These are phyloP conservation scores for Drosophila guanche DNA, from an alignment of 1,140 invertebrate genomes.

Conservation along the genomic window DNA sequence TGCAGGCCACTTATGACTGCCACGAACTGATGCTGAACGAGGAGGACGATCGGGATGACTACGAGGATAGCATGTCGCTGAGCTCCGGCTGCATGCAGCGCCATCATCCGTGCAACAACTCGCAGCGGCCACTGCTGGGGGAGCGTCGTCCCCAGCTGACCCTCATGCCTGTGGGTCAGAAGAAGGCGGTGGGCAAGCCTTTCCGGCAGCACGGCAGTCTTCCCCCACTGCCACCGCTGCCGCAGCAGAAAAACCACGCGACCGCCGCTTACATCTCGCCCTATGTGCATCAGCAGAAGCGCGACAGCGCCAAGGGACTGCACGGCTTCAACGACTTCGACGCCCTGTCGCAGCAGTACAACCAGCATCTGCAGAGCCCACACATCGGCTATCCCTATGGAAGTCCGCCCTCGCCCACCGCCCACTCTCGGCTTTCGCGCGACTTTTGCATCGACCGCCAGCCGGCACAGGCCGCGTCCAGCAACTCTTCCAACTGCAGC, in stretches of 20 bases:
- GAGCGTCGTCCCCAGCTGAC: slow-evolving; percentile 56
- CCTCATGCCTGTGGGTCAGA: slow-evolving; percentile 37
- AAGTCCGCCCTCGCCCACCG: slow-evolving; percentile 76
- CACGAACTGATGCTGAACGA: slow-evolving; percentile 42
- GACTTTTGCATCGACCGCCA: slow-evolving; percentile 60
- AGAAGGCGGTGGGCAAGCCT: slow-evolving; percentile 4
- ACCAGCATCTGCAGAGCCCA: slow-evolving; percentile 70
- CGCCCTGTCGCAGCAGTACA: slow-evolving; percentile 76
- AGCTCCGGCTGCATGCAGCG: slow-evolving; percentile 67
- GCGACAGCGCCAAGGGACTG: slow-evolving; percentile 73
- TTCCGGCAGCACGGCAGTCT: slow-evolving; percentile 14
- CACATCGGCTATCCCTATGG: slow-evolving; percentile 79
- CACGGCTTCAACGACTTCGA: slow-evolving; percentile 82
- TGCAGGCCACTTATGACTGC: slow-evolving; percentile 53
- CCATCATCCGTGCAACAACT: slow-evolving; percentile 74
- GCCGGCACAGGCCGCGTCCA: slow-evolving; percentile 22
- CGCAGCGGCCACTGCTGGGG: slow-evolving; percentile 70
- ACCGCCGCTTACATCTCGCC: slow-evolving; percentile 58
- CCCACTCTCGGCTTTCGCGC: slow-evolving; percentile 58
- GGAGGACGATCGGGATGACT: slow-evolving; percentile 56
- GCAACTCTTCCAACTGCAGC: slow-evolving; percentile 61
- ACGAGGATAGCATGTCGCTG: slow-evolving; percentile 69
- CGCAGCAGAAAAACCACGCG: slow-evolving; percentile 3
- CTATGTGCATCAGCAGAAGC: slow-evolving; percentile 76
- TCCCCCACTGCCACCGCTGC: slow-evolving; percentile 21